Evolutionary conservation across 1,140 invertebrate genomes (phyloP).

Genomic region (Philotrypesis tridentata): DNA sequence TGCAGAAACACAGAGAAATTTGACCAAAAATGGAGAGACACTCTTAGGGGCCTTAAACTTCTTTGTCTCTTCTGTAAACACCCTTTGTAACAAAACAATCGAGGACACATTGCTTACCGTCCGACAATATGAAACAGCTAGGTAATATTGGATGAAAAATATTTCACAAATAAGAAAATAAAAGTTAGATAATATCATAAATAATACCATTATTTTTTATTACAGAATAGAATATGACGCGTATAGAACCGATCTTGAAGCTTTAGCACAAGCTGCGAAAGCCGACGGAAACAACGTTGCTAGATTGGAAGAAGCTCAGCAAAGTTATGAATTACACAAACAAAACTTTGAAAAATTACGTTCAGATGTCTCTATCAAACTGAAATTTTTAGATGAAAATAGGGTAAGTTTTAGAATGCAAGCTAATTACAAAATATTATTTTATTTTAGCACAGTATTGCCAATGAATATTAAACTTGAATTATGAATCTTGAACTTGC

Average conservation of each 20-base stretch:
- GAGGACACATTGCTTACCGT: slow-evolving; percentile 96
- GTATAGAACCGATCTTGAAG: slow-evolving; percentile 93
- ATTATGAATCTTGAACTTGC: background rate
- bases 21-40: slow-evolving; percentile 95
- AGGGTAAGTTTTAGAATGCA: slow-evolving; percentile 78
- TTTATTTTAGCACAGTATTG: background rate
- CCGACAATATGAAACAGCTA: slow-evolving; percentile 92
- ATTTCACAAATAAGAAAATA: background rate
- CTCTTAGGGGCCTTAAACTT: slow-evolving; percentile 94
- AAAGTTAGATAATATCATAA: background rate
- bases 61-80: slow-evolving; percentile 96
- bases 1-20: slow-evolving; percentile 93
- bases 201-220: no score
- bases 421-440: background rate
- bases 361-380: slow-evolving; percentile 94
- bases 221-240: slow-evolving; percentile 96
- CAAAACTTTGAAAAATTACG: slow-evolving; percentile 92
- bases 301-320: slow-evolving; percentile 85
- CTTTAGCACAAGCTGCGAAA: slow-evolving; percentile 79
- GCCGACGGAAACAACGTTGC: slow-evolving; percentile 76
- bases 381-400: slow-evolving; percentile 97
- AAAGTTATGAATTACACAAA: slow-evolving; percentile 89
- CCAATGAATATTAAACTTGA: background rate
- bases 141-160: slow-evolving; percentile 72
- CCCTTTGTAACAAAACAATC: slow-evolving; percentile 96